Evolutionary conservation across 2,888 invertebrate genomes (phyloP).

Genomic region (Eilema sororculum): DNA sequence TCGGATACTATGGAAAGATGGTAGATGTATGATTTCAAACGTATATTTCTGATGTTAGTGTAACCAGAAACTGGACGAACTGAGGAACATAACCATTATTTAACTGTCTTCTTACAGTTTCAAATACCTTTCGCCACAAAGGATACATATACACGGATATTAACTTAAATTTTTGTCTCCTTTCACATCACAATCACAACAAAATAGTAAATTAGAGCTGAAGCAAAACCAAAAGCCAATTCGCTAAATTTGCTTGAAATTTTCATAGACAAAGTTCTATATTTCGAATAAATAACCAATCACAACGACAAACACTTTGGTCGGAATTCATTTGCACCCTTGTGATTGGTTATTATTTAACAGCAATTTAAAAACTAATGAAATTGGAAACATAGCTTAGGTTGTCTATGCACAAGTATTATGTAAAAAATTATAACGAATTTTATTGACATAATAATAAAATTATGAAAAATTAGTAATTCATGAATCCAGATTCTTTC

Average conservation of each 20-base stretch:
- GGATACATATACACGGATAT: slow-evolving; percentile 21
- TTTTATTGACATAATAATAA: too few relatives aligned
- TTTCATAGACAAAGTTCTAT: slow-evolving; percentile 34
- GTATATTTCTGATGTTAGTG: slow-evolving; percentile 18
- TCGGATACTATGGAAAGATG: background rate
- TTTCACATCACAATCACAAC: slow-evolving; percentile 45
- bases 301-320: background rate
- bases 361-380: background rate
- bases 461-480: too few relatives aligned
- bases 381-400: too few relatives aligned
- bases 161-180: slow-evolving; percentile 40
- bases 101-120: background rate
- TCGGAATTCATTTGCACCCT: too few relatives aligned
- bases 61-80: background rate
- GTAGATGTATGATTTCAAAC: slow-evolving; percentile 22
- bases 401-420: background rate
- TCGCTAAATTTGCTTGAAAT: slow-evolving; percentile 35
- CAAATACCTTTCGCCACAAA: slow-evolving; percentile 17
- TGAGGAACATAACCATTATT: background rate
- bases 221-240: slow-evolving; percentile 22
- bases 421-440: background rate
- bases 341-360: slow-evolving; percentile 5
- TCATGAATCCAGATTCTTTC: background rate
- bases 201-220: slow-evolving; percentile 40
- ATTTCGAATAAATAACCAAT: background rate